phyloP scores from a whole-genome alignment of 2,113 vertebrate genomes.

The Propithecus coquereli region DNA sequence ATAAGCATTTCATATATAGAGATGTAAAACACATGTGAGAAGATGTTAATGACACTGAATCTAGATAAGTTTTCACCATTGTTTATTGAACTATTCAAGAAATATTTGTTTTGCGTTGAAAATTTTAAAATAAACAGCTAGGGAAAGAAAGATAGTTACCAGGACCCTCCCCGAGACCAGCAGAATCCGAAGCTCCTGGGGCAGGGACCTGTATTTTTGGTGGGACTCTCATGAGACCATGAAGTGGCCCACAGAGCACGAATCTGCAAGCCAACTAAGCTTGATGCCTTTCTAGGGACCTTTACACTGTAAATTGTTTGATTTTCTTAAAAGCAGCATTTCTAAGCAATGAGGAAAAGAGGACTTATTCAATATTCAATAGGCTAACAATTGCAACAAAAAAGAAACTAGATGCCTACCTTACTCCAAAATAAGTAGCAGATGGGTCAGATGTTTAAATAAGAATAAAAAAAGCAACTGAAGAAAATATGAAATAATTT shows the following conservation, averaged over 20 bases:
- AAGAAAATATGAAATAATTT: neutral
- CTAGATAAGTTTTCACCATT: neutral
- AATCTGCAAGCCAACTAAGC: neutral
- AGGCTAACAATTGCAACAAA: neutral
- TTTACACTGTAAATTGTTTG: neutral
- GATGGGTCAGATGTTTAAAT: neutral
- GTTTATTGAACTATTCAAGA: neutral
- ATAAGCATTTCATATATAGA: neutral
- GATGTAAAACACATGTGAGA: neutral
- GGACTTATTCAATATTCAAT: neutral
- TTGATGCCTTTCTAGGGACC: accelerated
- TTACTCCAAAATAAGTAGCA: neutral
- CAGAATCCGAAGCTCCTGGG: neutral
- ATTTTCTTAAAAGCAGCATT: neutral
- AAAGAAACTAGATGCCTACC: neutral
- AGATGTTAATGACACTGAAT: neutral
- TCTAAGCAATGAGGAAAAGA: neutral
- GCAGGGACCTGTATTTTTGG: neutral
- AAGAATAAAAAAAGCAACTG: neutral
- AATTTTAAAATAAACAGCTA: neutral
- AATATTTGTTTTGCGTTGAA: neutral
- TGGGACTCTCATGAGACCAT: neutral
- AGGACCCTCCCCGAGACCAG: neutral
- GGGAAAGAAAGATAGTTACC: neutral
- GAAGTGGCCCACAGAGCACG: neutral